These are phyloP conservation scores for Pantala flavescens DNA, from an alignment of 1,140 invertebrate genomes.

Conservation along the genomic window DNA sequence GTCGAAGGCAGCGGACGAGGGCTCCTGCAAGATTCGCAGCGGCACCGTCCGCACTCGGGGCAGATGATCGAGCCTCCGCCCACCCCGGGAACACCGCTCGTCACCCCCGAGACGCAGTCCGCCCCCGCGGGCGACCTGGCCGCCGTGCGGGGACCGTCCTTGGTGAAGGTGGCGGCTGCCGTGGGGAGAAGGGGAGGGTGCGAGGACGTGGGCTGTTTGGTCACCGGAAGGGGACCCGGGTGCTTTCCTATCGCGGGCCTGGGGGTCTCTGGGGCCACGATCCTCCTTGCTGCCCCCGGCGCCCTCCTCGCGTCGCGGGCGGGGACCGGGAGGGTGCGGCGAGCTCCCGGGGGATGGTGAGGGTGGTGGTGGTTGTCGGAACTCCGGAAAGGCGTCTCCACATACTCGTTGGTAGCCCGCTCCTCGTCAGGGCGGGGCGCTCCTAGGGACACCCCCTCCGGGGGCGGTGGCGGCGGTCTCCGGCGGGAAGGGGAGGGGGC, in stretches of 20 bases:
- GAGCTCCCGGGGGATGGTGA: conserved; percentile 24
- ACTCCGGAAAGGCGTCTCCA: conserved; percentile 61
- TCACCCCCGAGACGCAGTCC: conserved; percentile 9
- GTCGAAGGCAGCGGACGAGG: conserved; percentile 69
- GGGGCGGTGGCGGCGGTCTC: background rate
- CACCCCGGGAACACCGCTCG: conserved; percentile 19
- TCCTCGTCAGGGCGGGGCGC: conserved; percentile 65
- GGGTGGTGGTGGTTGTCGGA: conserved; percentile 24
- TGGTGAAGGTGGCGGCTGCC: conserved; percentile 38
- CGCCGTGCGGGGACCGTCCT: conserved; percentile 31
- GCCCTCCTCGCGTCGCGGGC: conserved; percentile 21
- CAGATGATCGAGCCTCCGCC: conserved; percentile 60
- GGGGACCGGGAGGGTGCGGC: background rate
- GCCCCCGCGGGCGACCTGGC: conserved; percentile 13
- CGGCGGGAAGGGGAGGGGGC: background rate
- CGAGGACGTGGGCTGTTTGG: conserved; percentile 25
- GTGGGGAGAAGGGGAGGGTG: background rate
- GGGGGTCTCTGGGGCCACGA: conserved; percentile 29
- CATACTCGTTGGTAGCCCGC: conserved; percentile 70
- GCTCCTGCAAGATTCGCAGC: conserved; percentile 75
- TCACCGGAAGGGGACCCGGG: conserved; percentile 10
- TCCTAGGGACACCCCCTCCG: conserved; percentile 40
- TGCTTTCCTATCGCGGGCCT: conserved; percentile 16
- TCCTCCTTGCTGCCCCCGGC: conserved; percentile 26
- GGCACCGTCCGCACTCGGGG: conserved; percentile 70